Conservation (phyloP, 2,888 invertebrate genomes). For the Epistrophe grossulariae region DNA sequence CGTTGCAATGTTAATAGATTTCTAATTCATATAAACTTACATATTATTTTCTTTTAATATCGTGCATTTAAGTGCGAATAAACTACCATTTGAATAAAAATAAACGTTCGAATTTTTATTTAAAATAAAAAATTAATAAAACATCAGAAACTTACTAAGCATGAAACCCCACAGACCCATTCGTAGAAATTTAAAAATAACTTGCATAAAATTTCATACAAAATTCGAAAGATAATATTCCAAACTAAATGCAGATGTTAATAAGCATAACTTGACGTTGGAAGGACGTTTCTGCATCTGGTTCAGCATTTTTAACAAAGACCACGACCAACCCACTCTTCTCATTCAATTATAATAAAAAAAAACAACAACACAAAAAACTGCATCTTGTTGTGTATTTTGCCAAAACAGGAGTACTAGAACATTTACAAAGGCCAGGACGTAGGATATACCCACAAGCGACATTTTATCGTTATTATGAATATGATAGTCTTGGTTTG, state of each 20-base stretch:
- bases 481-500: conserved; percentile 13
- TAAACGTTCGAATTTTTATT: too few relatives aligned
- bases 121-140: too few relatives aligned
- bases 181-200: background rate
- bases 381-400: background rate
- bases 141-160: too few relatives aligned
- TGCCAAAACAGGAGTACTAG: background rate
- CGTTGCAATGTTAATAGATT: background rate
- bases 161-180: background rate
- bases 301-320: background rate
- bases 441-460: background rate
- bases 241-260: background rate
- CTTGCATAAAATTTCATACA: background rate
- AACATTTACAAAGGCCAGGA: background rate
- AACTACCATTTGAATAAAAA: too few relatives aligned
- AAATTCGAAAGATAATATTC: background rate
- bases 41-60: background rate
- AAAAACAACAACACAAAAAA: background rate
- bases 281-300: background rate
- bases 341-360: conserved; percentile 1
- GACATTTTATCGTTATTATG: conserved; percentile 11
- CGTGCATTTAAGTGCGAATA: background rate
- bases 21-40: background rate
- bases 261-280: background rate
- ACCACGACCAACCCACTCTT: background rate